phyloP scores from a whole-genome alignment of 2,888 invertebrate genomes.

The Scaptomyza parva region DNA sequence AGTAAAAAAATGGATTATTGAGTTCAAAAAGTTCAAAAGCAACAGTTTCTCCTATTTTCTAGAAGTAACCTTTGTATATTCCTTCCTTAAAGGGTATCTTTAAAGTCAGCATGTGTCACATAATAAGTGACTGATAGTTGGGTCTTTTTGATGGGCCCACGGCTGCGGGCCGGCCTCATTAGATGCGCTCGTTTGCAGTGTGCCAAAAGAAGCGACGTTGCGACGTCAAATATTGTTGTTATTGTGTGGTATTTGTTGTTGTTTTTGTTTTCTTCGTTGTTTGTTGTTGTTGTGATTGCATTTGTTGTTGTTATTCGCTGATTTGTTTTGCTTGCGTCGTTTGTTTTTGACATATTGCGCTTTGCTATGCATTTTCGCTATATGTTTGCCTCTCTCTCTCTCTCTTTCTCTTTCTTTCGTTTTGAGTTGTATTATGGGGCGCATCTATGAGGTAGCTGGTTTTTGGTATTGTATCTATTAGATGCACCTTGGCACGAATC shows the following conservation, averaged over 20 bases:
- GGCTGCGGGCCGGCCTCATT: slow-evolving; percentile 64
- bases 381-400: background rate
- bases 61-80: too few species aligned
- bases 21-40: background rate
- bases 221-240: slow-evolving; percentile 39
- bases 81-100: slow-evolving; percentile 21
- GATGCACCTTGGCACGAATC: slow-evolving; percentile 75
- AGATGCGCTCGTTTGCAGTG: slow-evolving; percentile 67
- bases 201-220: slow-evolving; percentile 48
- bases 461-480: slow-evolving; percentile 54
- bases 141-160: slow-evolving; percentile 36
- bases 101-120: background rate
- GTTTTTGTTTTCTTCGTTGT: too few species aligned
- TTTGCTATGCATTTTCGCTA: slow-evolving; percentile 58
- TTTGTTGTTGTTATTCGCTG: slow-evolving; percentile 59
- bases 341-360: slow-evolving; percentile 60
- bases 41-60: too few species aligned
- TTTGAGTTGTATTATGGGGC: background rate
- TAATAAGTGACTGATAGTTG: slow-evolving; percentile 18
- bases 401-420: background rate
- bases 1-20: too few species aligned
- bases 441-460: slow-evolving; percentile 26
- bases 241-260: slow-evolving; percentile 20
- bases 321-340: slow-evolving; percentile 71
- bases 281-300: slow-evolving; percentile 17